These are phyloP conservation scores for Chaetodon trifasciatus DNA, from an alignment of 2,797 vertebrate genomes.

Conservation along the genomic window DNA sequence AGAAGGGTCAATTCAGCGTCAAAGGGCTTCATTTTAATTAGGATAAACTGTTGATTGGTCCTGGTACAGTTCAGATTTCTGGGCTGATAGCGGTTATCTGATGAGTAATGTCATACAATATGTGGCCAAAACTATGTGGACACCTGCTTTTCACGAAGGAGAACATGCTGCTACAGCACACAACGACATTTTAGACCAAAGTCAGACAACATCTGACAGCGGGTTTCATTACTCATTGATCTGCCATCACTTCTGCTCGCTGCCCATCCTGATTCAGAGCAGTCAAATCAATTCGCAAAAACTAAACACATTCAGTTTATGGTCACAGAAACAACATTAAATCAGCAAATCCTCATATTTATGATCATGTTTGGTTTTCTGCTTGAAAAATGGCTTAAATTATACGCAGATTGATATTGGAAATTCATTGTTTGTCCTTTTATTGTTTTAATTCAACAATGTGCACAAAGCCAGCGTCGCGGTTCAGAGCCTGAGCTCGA, in stretches of 20 bases:
- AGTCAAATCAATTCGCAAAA: conserved; percentile 9
- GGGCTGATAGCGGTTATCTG: neutral
- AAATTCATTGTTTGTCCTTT: neutral
- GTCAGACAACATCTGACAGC: too few species aligned
- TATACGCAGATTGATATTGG: neutral
- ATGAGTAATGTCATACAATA: neutral
- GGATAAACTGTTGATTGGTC: neutral
- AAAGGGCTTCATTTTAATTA: neutral
- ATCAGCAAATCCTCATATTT: neutral
- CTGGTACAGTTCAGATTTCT: neutral
- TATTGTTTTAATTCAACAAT: neutral
- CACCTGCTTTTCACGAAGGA: too few species aligned
- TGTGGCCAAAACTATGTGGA: too few species aligned
- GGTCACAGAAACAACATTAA: neutral
- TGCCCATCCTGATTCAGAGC: neutral
- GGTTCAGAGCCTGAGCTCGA: neutral
- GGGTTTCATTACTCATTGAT: neutral
- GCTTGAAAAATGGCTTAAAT: neutral
- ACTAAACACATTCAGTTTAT: neutral
- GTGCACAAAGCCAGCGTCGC: neutral
- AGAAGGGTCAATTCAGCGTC: conserved; percentile 1
- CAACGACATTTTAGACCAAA: neutral
- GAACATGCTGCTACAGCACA: too few species aligned
- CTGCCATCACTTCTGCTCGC: neutral
- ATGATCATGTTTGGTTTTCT: neutral